phyloP scores from a whole-genome alignment of 2,888 invertebrate species.

The Mythimna albipuncta region DNA sequence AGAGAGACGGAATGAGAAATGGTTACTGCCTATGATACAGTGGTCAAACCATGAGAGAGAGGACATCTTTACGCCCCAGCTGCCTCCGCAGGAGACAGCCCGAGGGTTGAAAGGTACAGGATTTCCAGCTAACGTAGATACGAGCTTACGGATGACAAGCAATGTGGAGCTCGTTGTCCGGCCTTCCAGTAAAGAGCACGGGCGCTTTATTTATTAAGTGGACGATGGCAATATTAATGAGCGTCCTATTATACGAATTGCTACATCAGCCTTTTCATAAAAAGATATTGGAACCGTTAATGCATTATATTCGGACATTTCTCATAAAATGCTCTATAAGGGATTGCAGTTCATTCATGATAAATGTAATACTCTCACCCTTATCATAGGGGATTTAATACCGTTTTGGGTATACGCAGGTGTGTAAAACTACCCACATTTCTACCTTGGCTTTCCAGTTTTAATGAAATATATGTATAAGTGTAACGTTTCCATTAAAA shows the following conservation, averaged over 20 bases:
- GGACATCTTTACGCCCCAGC: no score
- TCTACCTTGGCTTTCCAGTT: slow-evolving; percentile 16
- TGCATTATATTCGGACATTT: slow-evolving; percentile 16
- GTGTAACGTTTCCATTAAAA: slow-evolving; percentile 4
- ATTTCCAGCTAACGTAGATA: no score
- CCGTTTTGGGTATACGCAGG: slow-evolving; percentile 28
- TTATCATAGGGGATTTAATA: slow-evolving; percentile 40
- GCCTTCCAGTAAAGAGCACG: no score
- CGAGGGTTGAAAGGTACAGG: no score
- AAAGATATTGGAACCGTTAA: background rate
- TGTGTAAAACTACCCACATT: slow-evolving; percentile 36
- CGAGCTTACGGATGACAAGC: no score
- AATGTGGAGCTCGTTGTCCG: no score
- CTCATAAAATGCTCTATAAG: slow-evolving; percentile 20
- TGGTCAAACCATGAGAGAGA: no score
- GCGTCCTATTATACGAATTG: background rate
- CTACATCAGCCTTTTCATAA: slow-evolving; percentile 6
- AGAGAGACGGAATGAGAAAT: no score
- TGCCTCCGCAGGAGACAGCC: no score
- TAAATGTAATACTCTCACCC: slow-evolving; percentile 47
- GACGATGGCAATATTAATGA: background rate
- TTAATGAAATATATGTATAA: slow-evolving; percentile 24
- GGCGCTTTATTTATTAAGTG: no score
- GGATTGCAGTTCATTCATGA: slow-evolving; percentile 31
- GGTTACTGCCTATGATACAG: no score